A percentile compares a stretch with the other conserved stretches of the same genome.
Conservation (phyloP, 2,888 invertebrate species). For the Phengaris alcon region DNA sequence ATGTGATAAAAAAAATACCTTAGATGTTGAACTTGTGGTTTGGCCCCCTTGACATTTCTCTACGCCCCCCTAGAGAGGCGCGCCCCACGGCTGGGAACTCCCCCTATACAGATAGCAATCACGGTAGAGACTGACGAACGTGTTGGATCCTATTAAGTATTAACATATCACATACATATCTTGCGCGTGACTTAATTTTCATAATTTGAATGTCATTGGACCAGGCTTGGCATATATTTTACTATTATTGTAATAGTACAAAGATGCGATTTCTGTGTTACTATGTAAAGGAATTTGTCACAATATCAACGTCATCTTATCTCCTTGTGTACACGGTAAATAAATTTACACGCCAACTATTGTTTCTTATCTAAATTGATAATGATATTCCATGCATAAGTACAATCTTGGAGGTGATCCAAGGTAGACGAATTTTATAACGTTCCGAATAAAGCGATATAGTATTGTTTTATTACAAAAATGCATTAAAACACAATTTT, state of each 20-base stretch:
- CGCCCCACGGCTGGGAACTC: too few species aligned
- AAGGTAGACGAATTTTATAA: constrained; percentile 49
- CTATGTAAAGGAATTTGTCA: constrained; percentile 36
- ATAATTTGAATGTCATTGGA: too few species aligned
- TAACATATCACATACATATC: too few species aligned
- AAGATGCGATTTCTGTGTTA: constrained; percentile 31
- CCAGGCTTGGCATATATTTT: neutral
- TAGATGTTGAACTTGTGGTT: too few species aligned
- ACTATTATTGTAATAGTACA: neutral
- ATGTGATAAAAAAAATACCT: too few species aligned
- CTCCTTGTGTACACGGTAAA: constrained; percentile 56
- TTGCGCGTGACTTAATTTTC: too few species aligned
- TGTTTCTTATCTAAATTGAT: constrained; percentile 74
- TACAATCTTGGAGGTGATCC: constrained; percentile 61
- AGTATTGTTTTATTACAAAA: constrained; percentile 46
- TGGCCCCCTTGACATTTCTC: too few species aligned
- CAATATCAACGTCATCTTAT: constrained; percentile 36
- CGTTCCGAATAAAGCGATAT: constrained; percentile 20
- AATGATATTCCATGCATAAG: constrained; percentile 62
- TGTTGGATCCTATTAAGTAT: too few species aligned
- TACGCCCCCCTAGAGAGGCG: too few species aligned
- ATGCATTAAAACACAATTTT: constrained; percentile 41
- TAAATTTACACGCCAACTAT: constrained; percentile 58
- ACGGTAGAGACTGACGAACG: too few species aligned
- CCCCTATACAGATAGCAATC: too few species aligned